Evolutionary conservation across 2,888 invertebrate genomes (phyloP).

Genomic region (Chorisops tibialis): DNA sequence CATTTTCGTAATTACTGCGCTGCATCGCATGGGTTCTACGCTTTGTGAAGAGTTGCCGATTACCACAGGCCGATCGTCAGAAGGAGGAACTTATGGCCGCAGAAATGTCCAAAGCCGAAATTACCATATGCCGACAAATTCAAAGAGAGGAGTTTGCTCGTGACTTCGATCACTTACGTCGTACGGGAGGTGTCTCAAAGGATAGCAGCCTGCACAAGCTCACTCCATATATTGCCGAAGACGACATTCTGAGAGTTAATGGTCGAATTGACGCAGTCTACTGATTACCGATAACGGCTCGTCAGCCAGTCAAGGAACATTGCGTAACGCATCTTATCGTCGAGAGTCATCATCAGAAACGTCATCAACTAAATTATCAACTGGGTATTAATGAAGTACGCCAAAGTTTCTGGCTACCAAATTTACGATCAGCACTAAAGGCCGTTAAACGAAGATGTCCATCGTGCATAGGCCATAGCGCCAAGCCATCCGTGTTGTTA

Average conservation of each 20-base stretch:
- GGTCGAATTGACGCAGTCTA: background rate
- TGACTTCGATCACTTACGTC: too few species aligned
- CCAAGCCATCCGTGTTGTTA: slow-evolving; percentile 25
- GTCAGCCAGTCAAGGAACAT: slow-evolving; percentile 15
- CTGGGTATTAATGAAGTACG: slow-evolving; percentile 27
- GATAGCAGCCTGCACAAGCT: too few species aligned
- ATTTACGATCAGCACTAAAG: slow-evolving; percentile 24
- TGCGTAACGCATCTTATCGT: slow-evolving; percentile 18
- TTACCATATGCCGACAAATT: too few species aligned
- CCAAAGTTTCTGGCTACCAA: slow-evolving; percentile 19
- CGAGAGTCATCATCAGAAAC: slow-evolving; percentile 14
- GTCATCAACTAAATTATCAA: slow-evolving; percentile 31
- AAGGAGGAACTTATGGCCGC: too few species aligned
- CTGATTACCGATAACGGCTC: slow-evolving; percentile 13
- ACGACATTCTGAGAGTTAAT: background rate
- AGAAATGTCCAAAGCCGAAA: too few species aligned
- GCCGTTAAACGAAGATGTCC: slow-evolving; percentile 11
- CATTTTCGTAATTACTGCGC: too few species aligned
- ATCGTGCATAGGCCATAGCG: slow-evolving; percentile 30
- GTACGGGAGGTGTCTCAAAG: too few species aligned
- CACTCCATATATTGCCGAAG: too few species aligned
- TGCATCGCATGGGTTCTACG: too few species aligned
- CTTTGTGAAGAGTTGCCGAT: too few species aligned
- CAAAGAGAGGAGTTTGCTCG: too few species aligned
- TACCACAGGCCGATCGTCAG: too few species aligned